phyloP scores from a whole-genome alignment of 1,140 invertebrate genomes.

The Sitophilus oryzae region DNA sequence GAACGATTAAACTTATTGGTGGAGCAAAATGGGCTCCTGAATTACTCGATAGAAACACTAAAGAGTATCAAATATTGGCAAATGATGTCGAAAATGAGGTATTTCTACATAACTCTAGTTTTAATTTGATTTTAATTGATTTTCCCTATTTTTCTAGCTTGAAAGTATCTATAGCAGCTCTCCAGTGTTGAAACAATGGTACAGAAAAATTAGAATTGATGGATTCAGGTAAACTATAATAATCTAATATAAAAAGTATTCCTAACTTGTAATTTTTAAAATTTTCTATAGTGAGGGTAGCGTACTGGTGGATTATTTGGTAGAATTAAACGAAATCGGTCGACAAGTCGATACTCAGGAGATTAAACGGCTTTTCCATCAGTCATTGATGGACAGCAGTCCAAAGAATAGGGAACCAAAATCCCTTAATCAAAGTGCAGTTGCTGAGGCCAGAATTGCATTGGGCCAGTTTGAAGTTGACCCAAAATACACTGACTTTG shows the following conservation, averaged over 20 bases:
- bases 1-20: conserved; percentile 75
- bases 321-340: conserved; percentile 72
- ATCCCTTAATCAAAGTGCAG: conserved; percentile 47
- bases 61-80: conserved; percentile 76
- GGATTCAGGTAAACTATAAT: conserved; percentile 61
- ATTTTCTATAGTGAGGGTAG: conserved; percentile 60
- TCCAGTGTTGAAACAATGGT: conserved; percentile 69
- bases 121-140: neutral
- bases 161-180: conserved; percentile 74
- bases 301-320: conserved; percentile 82
- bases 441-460: conserved; percentile 48
- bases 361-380: conserved; percentile 76
- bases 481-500: conserved; percentile 81
- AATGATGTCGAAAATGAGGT: conserved; percentile 74
- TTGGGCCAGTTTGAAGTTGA: conserved; percentile 78
- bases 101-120: too few species aligned
- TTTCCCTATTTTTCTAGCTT: conserved; percentile 56
- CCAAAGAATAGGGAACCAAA: conserved; percentile 52
- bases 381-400: conserved; percentile 56
- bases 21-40: conserved; percentile 79
- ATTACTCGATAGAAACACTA: conserved; percentile 75
- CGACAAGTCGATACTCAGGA: conserved; percentile 73
- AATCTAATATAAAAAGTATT: neutral
- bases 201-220: conserved; percentile 78
- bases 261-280: conserved; percentile 8